phyloP scores from a whole-genome alignment of 1,140 invertebrate genomes.

The Diplogasteroides magnus region DNA sequence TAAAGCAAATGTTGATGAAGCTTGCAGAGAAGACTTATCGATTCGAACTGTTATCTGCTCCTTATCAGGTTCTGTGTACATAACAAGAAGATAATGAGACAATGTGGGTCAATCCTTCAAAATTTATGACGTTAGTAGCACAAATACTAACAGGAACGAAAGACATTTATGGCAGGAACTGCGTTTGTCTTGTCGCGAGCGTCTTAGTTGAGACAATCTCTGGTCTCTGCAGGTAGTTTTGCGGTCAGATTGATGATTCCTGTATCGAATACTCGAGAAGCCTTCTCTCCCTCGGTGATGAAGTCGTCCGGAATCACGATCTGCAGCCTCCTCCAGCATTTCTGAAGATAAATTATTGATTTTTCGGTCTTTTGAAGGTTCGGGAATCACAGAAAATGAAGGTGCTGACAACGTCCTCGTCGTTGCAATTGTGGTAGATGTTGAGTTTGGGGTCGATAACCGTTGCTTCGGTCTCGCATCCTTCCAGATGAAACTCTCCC shows the following conservation, averaged over 20 bases:
- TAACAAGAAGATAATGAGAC: no score
- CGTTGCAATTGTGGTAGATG: constrained; percentile 38
- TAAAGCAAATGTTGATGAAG: no score
- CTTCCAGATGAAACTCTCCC: no score
- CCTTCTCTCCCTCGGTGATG: constrained; percentile 26
- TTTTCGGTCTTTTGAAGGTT: neutral
- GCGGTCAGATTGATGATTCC: constrained; percentile 33
- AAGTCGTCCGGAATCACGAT: constrained; percentile 31
- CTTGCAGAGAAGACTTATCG: no score
- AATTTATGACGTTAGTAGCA: no score
- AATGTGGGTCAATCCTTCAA: no score
- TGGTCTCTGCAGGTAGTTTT: constrained; percentile 30
- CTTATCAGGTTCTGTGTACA: no score
- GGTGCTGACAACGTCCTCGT: constrained; percentile 33
- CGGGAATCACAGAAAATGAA: neutral
- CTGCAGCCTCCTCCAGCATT: constrained; percentile 32
- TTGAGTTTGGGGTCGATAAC: constrained; percentile 37
- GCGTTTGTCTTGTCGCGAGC: no score
- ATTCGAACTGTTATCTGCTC: no score
- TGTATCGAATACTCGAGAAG: constrained; percentile 27
- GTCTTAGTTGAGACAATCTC: constrained; percentile 33
- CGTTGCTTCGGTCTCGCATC: no score
- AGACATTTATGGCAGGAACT: no score
- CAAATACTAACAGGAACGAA: no score
- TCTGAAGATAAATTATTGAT: constrained; percentile 21